Percentiles rank a stretch among this genome's conserved stretches.
Conservation (phyloP, 2,888 invertebrate species). For the Drosophila flavopinicola region DNA sequence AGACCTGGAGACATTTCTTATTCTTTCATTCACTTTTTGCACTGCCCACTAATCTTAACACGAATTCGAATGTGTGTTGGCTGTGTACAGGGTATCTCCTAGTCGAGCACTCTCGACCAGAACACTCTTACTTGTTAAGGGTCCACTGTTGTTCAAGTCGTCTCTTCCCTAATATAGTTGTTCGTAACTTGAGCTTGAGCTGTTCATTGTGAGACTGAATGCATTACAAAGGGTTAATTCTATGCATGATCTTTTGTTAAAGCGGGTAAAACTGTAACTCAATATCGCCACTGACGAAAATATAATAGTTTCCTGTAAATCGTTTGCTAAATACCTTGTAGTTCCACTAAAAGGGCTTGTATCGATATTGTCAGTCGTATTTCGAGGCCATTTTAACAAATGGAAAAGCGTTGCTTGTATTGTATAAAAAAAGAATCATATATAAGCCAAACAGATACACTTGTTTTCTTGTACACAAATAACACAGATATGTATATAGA, state of each 20-base stretch:
- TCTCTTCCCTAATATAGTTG: conserved; percentile 3
- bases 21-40: not conserved
- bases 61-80: too few relatives aligned
- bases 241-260: not conserved
- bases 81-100: not conserved
- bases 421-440: not conserved
- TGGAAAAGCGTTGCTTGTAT: not conserved
- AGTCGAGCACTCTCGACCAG: not conserved
- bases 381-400: conserved; percentile 9
- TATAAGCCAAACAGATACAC: conserved; percentile 4
- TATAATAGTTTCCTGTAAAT: too few relatives aligned
- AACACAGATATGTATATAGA: not conserved
- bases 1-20: too few relatives aligned
- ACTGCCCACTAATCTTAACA: too few relatives aligned
- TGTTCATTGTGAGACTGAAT: conserved; percentile 16
- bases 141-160: not conserved
- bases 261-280: too few relatives aligned
- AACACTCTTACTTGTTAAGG: too few relatives aligned
- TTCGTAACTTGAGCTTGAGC: conserved; percentile 24
- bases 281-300: too few relatives aligned
- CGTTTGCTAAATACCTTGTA: not conserved
- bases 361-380: not conserved
- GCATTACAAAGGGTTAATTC: conserved; percentile 17
- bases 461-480: not conserved
- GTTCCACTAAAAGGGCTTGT: conserved; percentile 6